These are phyloP conservation scores for Microctenopoma steveboyesi DNA, from an alignment of 2,797 vertebrate species.

Conservation along the genomic window DNA sequence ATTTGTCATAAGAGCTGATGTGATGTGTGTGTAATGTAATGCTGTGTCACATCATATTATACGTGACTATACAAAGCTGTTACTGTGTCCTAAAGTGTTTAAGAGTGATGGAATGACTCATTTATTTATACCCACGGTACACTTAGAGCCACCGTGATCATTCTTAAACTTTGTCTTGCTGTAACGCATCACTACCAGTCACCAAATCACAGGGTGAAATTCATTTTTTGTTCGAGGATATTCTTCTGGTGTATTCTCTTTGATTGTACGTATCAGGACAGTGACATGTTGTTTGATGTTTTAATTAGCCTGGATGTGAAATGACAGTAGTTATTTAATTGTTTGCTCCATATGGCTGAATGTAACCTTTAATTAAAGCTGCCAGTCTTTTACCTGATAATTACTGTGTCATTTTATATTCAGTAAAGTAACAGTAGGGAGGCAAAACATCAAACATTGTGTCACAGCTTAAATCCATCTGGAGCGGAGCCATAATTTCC, in stretches of 20 bases:
- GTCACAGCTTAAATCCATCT: slow-evolving; percentile 44
- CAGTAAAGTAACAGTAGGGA: slow-evolving; percentile 59
- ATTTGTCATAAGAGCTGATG: slow-evolving; percentile 13
- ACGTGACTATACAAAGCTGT: not conserved
- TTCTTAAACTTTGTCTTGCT: not conserved
- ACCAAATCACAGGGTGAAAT: slow-evolving; percentile 1
- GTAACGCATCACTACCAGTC: slow-evolving; percentile 72
- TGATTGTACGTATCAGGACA: slow-evolving; percentile 45
- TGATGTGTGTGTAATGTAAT: not conserved
- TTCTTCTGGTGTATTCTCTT: slow-evolving; percentile 9
- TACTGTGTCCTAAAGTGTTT: not conserved
- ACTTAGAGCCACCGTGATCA: slow-evolving; percentile 64
- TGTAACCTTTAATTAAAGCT: slow-evolving; percentile 68
- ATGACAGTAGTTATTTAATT: slow-evolving; percentile 65
- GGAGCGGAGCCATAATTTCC: slow-evolving; percentile 39
- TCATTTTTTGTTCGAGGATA: slow-evolving; percentile 2
- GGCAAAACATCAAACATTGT: slow-evolving; percentile 65
- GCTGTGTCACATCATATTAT: slow-evolving; percentile 2
- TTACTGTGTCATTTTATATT: slow-evolving; percentile 62
- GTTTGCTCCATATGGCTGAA: slow-evolving; percentile 55
- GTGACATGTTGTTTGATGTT: slow-evolving; percentile 54
- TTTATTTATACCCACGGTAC: not conserved
- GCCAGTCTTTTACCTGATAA: slow-evolving; percentile 62
- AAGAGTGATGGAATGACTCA: not conserved
- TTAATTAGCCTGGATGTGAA: slow-evolving; percentile 57